These are phyloP conservation scores for Sabatieria punctata DNA, from an alignment of 2,888 invertebrate genomes.

Conservation along the genomic window DNA sequence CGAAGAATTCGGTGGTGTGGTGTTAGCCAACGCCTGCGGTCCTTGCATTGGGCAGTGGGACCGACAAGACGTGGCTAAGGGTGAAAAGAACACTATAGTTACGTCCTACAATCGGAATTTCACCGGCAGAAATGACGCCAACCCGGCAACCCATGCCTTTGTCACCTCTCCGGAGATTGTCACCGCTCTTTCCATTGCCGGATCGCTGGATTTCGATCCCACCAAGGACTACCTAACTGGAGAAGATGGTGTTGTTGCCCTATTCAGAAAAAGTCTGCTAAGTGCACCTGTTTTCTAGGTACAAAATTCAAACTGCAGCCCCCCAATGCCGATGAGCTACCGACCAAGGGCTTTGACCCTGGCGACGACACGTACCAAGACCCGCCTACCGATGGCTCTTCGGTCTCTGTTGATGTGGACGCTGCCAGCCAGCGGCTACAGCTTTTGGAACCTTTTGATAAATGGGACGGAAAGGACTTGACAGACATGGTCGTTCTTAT, in stretches of 20 bases:
- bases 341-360: conserved; percentile 81
- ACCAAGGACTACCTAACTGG: conserved; percentile 67
- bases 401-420: conserved; percentile 55
- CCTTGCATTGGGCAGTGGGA: conserved; percentile 99
- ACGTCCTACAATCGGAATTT: conserved; percentile 99
- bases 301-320: conserved; percentile 68
- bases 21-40: conserved; percentile 95
- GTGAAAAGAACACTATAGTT: conserved; percentile 97
- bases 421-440: conserved; percentile 77
- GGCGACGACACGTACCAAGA: conserved; percentile 86
- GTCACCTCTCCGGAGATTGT: conserved; percentile 94
- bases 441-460: conserved; percentile 73
- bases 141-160: conserved; percentile 95
- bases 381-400: conserved; percentile 33
- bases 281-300: too few species aligned
- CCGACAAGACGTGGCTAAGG: conserved; percentile 86
- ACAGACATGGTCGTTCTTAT: conserved; percentile 73
- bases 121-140: conserved; percentile 67
- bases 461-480: conserved; percentile 88
- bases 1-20: conserved; percentile 76
- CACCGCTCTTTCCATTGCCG: conserved; percentile 76
- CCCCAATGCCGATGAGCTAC: conserved; percentile 79
- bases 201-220: conserved; percentile 79
- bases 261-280: too few species aligned
- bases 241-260: conserved; percentile 43